Evolutionary conservation across 2,797 vertebrate species (phyloP).

Genomic region (Anas bahamensis): DNA sequence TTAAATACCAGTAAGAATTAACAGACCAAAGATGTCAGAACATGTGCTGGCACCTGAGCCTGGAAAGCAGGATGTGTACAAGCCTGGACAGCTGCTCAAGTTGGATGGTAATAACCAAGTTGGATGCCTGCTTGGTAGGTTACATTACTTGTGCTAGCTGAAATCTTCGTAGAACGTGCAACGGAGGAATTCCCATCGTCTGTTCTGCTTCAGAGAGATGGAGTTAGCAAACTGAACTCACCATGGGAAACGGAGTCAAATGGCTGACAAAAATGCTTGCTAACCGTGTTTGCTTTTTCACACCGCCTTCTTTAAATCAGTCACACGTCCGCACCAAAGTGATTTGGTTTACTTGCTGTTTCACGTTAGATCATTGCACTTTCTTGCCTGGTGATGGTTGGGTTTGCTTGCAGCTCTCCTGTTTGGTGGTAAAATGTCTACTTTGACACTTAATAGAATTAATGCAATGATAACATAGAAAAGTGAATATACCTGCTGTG

Average conservation of each 20-base stretch:
- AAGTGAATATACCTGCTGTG: neutral
- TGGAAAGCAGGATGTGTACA: neutral
- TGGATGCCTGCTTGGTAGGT: neutral
- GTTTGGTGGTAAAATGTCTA: neutral
- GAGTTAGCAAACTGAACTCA: neutral
- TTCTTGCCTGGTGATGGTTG: neutral
- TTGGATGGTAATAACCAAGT: neutral
- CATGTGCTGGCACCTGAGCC: neutral
- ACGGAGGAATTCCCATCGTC: neutral
- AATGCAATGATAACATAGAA: neutral
- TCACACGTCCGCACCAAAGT: neutral
- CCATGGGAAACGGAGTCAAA: neutral
- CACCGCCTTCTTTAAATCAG: conserved; percentile 18
- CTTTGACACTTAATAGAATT: neutral
- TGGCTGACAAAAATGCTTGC: neutral
- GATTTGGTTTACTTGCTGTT: neutral
- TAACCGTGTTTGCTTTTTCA: neutral
- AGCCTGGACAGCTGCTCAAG: neutral
- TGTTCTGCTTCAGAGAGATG: neutral
- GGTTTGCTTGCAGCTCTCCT: neutral
- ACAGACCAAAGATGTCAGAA: neutral
- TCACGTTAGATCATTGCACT: neutral
- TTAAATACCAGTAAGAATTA: neutral
- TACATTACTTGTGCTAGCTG: neutral
- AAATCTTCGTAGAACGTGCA: neutral